Percentiles rank a stretch among this genome's conserved stretches.
phyloP scores from a whole-genome alignment of 2,113 vertebrate species.

The Nyctereutes procyonoides region DNA sequence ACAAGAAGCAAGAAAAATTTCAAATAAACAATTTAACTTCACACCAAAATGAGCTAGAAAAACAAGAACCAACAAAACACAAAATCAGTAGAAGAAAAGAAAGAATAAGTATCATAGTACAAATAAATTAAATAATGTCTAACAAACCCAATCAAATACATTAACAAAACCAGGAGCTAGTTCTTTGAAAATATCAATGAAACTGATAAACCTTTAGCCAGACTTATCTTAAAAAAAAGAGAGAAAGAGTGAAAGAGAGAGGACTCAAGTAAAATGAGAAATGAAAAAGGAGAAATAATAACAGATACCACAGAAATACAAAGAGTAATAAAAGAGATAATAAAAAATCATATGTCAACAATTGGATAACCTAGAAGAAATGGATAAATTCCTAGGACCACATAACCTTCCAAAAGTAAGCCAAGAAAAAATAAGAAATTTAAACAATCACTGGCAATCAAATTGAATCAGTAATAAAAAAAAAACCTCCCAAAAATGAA shows the following conservation, averaged over 20 bases:
- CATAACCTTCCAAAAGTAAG: neutral
- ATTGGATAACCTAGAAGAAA: neutral
- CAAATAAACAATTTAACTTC: neutral
- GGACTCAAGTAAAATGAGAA: neutral
- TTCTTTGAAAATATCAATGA: neutral
- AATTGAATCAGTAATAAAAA: neutral
- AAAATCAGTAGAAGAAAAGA: neutral
- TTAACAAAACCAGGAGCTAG: too few species aligned
- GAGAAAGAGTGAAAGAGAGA: neutral
- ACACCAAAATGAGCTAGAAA: neutral
- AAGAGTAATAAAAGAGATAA: neutral
- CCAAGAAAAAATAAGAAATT: neutral
- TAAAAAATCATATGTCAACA: neutral
- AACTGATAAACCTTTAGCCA: neutral
- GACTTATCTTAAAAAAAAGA: neutral
- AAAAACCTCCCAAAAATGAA: neutral
- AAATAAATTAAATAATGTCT: neutral
- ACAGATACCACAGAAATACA: neutral
- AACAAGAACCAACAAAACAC: neutral
- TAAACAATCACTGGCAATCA: neutral
- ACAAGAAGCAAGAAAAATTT: neutral
- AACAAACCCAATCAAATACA: neutral
- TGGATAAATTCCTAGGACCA: neutral
- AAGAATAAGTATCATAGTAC: neutral
- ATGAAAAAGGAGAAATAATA: neutral